Evolutionary conservation across 37 sponge, comb jelly and placozoan species (phyloP).

Genomic region (Petrosia ficiformis): DNA sequence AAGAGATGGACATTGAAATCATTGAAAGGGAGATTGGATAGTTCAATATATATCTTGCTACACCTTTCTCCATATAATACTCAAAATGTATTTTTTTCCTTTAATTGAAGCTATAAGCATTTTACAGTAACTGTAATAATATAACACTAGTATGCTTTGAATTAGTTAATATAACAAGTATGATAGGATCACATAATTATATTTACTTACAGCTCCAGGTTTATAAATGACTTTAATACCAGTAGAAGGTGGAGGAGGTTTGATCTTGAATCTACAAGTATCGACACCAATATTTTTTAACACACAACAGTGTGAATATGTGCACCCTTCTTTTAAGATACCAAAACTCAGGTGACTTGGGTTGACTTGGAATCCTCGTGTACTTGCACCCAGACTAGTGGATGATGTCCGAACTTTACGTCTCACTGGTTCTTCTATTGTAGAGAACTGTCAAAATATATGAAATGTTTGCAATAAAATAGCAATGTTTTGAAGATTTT

Average conservation of each 20-base stretch:
- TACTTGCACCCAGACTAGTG: conserved; percentile 4
- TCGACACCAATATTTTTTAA: conserved; percentile 84
- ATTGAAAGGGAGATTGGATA: neutral
- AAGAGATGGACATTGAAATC: neutral
- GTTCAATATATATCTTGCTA: neutral
- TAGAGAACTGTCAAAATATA: conserved; percentile 28
- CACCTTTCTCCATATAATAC: neutral
- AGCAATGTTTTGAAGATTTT: neutral
- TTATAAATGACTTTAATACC: conserved; percentile 68
- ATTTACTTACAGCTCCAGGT: conserved; percentile 85
- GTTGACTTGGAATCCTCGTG: conserved; percentile 69
- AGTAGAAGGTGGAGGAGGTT: conserved; percentile 85
- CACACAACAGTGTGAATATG: conserved; percentile 57
- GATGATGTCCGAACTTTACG: conserved; percentile 75
- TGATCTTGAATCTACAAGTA: conserved; percentile 80
- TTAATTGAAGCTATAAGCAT: too few species aligned
- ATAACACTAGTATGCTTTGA: neutral
- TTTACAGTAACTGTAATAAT: too few species aligned
- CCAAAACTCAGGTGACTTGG: conserved; percentile 86
- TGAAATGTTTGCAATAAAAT: neutral
- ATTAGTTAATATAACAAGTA: neutral
- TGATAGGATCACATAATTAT: neutral
- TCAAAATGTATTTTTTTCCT: neutral
- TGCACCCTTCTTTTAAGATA: conserved; percentile 65
- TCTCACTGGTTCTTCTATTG: conserved; percentile 69